phyloP scores from a whole-genome alignment of 2,113 vertebrate species.

The Pseudopodoces humilis region DNA sequence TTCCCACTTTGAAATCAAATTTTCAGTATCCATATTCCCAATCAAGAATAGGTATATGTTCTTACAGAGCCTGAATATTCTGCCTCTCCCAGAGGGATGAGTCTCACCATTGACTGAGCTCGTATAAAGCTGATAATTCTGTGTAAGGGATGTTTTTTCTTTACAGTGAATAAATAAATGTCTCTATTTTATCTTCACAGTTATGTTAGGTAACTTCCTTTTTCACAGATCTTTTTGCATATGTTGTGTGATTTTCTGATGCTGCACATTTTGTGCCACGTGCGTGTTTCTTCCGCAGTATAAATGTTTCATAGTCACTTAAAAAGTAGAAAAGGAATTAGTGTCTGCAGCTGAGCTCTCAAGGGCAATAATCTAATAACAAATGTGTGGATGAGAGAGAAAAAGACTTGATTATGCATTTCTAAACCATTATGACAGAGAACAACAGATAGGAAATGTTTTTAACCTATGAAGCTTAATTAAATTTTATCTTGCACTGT shows the following conservation, averaged over 20 bases:
- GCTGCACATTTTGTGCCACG: not conserved
- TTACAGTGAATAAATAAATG: not conserved
- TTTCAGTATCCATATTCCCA: not conserved
- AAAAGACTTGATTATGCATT: conserved; percentile 34
- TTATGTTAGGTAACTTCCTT: rapidly evolving
- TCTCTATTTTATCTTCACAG: not conserved
- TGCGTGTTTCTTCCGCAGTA: not conserved
- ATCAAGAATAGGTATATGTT: not conserved
- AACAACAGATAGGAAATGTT: conserved; percentile 11
- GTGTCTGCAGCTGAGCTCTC: conserved; percentile 13
- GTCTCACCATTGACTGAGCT: not conserved
- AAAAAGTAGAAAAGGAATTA: not conserved
- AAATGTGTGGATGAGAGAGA: not conserved
- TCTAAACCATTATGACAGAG: conserved; percentile 29
- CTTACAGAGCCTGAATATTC: not conserved
- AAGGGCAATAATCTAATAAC: conserved; percentile 26
- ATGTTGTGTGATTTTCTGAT: not conserved
- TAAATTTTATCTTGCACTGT: conserved; percentile 40
- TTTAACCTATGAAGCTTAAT: conserved; percentile 44
- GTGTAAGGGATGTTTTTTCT: not conserved
- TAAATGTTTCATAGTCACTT: not conserved
- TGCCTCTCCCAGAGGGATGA: not conserved
- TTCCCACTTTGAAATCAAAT: not conserved
- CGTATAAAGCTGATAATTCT: not conserved
- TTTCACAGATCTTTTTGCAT: not conserved